phyloP scores from a whole-genome alignment of 2,888 invertebrate genomes.

The Lithophane socia region DNA sequence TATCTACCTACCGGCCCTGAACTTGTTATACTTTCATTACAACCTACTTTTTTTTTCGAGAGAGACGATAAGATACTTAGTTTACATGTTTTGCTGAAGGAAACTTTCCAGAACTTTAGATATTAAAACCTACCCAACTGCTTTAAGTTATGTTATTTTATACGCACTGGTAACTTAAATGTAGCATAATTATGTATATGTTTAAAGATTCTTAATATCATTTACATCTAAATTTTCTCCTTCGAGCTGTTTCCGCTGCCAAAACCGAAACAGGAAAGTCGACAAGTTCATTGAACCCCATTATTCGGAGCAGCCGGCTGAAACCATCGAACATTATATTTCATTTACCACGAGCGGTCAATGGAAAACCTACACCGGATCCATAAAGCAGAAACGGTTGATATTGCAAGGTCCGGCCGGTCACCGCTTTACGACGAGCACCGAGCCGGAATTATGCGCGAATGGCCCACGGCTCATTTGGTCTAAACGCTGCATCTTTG shows the following conservation, averaged over 20 bases:
- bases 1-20: background rate
- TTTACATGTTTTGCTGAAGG: background rate
- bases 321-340: slow-evolving; percentile 46
- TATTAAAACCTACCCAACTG: slow-evolving; percentile 11
- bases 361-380: slow-evolving; percentile 67
- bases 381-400: slow-evolving; percentile 76
- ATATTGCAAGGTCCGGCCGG: slow-evolving; percentile 72
- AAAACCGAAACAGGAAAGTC: slow-evolving; percentile 4
- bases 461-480: slow-evolving; percentile 87
- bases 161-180: background rate
- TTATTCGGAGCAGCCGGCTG: slow-evolving; percentile 20
- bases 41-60: slow-evolving; percentile 9
- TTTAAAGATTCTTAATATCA: background rate
- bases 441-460: slow-evolving; percentile 84
- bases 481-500: slow-evolving; percentile 84
- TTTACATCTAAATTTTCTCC: slow-evolving; percentile 1
- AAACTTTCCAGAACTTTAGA: slow-evolving; percentile 1
- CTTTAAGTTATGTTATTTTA: background rate
- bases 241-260: background rate
- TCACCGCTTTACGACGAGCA: slow-evolving; percentile 46
- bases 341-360: slow-evolving; percentile 46
- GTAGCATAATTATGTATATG: background rate
- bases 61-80: background rate
- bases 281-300: slow-evolving; percentile 33
- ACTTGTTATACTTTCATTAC: background rate